phyloP scores from a whole-genome alignment of 2,888 invertebrate species.

The Ischnura elegans region DNA sequence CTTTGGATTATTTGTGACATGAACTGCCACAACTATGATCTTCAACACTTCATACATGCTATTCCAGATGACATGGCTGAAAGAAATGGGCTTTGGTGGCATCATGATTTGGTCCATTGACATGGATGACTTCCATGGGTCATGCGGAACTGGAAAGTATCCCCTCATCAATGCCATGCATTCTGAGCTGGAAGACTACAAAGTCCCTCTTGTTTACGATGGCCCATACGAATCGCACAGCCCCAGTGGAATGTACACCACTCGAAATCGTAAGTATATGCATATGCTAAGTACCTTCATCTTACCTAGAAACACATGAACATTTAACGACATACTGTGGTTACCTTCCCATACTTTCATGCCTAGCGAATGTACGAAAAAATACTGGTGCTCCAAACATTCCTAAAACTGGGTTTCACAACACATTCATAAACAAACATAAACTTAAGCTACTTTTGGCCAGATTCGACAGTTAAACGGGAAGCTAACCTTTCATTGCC shows the following conservation, averaged over 20 bases:
- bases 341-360: too few species aligned
- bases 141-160: slow-evolving; percentile 94
- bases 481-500: too few species aligned
- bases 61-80: slow-evolving; percentile 93
- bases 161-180: slow-evolving; percentile 93
- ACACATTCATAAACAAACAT: too few species aligned
- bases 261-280: slow-evolving; percentile 90
- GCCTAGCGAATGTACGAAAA: too few species aligned
- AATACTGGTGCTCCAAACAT: too few species aligned
- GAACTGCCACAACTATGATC: too few species aligned
- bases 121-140: slow-evolving; percentile 96
- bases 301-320: background rate
- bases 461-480: too few species aligned
- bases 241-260: slow-evolving; percentile 88
- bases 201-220: slow-evolving; percentile 89
- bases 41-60: background rate
- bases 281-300: background rate
- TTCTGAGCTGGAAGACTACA: slow-evolving; percentile 90
- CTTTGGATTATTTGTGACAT: too few species aligned
- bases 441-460: too few species aligned
- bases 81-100: slow-evolving; percentile 95
- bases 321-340: too few species aligned
- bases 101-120: slow-evolving; percentile 99
- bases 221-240: slow-evolving; percentile 90
- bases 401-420: too few species aligned